These are phyloP conservation scores for Megalurothrips usitatus DNA, from an alignment of 2,888 invertebrate species.

Conservation along the genomic window DNA sequence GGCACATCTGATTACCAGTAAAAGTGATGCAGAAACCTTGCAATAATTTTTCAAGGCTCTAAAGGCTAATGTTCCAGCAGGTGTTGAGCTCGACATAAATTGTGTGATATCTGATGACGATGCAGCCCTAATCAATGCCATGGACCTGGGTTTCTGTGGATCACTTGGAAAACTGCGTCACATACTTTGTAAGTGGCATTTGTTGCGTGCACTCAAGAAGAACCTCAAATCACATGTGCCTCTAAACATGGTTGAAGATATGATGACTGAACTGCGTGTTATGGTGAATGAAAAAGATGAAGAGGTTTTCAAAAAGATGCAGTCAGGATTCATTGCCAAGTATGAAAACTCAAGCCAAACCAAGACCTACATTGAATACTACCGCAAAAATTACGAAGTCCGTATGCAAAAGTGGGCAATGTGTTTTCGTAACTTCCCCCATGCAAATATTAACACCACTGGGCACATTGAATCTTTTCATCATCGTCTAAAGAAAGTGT, in stretches of 20 bases:
- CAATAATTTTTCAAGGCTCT: no score
- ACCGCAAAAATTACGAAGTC: not conserved
- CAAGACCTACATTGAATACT: not conserved
- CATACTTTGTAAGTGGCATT: not conserved
- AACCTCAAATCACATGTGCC: not conserved
- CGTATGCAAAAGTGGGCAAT: not conserved
- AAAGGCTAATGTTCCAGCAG: no score
- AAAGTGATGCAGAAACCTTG: no score
- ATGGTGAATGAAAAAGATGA: not conserved
- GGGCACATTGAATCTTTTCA: not conserved
- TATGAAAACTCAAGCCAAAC: not conserved
- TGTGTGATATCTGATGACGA: no score
- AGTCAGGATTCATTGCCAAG: not conserved
- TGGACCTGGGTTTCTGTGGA: no score
- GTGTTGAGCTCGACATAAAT: no score
- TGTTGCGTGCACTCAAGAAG: not conserved
- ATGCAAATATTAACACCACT: not conserved
- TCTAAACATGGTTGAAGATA: not conserved
- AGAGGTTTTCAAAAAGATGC: not conserved
- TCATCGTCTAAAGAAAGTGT: not conserved
- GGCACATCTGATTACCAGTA: no score
- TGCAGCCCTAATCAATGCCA: no score
- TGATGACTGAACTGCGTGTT: constrained; percentile 4
- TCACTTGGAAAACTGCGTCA: no score
- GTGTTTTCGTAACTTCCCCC: not conserved